Evolutionary conservation across 1,140 invertebrate genomes (phyloP), one percentile per base, ranked within the genome.

Genomic region (Laupala kohalensis): DNA sequence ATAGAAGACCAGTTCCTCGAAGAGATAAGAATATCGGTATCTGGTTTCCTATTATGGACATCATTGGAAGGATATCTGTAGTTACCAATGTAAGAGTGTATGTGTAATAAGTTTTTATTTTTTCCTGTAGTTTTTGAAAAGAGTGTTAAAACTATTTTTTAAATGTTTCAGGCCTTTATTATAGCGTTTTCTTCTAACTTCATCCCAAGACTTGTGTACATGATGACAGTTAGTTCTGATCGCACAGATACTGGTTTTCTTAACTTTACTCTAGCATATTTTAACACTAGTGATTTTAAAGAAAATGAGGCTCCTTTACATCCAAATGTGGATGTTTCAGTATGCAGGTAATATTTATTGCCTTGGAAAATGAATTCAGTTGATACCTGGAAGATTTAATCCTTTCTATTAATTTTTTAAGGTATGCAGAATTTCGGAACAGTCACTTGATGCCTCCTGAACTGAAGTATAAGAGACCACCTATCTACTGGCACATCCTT

Each of bases 171-270:
- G 95, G 97, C 92, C 68, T 95, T 98, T 77, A 96, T 99, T 69
- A 99, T 99, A 78, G 97, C 97, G 53, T 99, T 99, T 83, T 98
- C 97, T 4, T 98, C 96, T 0, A 95, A 98, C 77, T 96, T 98
- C 81, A 94, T 99, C 74, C 96, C 97, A 15, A 88, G 92, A 67
- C 77, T 98, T 64, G 90, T 98, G 9, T 99, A 98, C 81, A 83
- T 83, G 73, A 81, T 86, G 53, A 79, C 81, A 5, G 83, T 87
- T 19, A 88, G 86, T 66, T 73, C 82, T 24, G 80, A 90, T 79
- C 80, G 87, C 24, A 85, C 72, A 25, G 69, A 73, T 62, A 25
- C 15, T 70, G 91, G 92, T 19, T 98, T 95, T 81, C 83, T 97
- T 6, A 88, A 95, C 71, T 88, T 90, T 78, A 92, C 92, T 64